These are phyloP conservation scores for Enteromius argenteus DNA, from an alignment of 2,797 vertebrate genomes.

Conservation along the genomic window DNA sequence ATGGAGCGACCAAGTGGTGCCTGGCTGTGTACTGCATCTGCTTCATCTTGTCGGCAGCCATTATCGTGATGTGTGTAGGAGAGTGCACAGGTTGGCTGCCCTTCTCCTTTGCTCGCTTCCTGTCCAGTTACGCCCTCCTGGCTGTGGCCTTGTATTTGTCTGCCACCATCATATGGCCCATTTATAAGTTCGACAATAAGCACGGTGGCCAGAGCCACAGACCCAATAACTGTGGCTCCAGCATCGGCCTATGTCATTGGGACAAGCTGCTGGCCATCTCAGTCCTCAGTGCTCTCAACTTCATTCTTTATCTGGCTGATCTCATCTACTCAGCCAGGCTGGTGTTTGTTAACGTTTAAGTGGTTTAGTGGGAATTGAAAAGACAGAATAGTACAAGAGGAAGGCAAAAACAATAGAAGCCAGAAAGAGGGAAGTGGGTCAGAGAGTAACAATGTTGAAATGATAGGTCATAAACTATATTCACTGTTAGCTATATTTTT, in stretches of 20 bases:
- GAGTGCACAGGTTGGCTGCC: conserved; percentile 88
- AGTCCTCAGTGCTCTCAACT: conserved; percentile 77
- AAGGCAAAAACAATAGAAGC: neutral
- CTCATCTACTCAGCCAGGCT: conserved; percentile 80
- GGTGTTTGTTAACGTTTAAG: conserved; percentile 78
- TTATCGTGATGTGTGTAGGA: conserved; percentile 87
- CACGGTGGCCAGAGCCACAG: conserved; percentile 69
- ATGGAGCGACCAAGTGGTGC: conserved; percentile 82
- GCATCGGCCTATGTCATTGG: conserved; percentile 67
- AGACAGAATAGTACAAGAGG: neutral
- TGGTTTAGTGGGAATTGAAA: neutral
- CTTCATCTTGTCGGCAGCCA: conserved; percentile 85
- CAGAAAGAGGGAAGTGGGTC: conserved; percentile 1
- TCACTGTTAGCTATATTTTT: neutral
- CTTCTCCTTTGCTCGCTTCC: conserved; percentile 86
- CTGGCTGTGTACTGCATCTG: conserved; percentile 90
- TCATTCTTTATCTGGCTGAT: conserved; percentile 80
- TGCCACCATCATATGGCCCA: conserved; percentile 88
- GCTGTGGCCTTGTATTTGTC: conserved; percentile 85
- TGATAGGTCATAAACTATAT: conserved; percentile 6
- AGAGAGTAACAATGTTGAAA: conserved; percentile 10
- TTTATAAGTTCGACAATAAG: conserved; percentile 85
- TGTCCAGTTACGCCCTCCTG: conserved; percentile 84
- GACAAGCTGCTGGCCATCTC: conserved; percentile 76
- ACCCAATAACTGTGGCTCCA: conserved; percentile 47